phyloP scores from a whole-genome alignment of 2,888 invertebrate species.

The Stramonita haemastoma region DNA sequence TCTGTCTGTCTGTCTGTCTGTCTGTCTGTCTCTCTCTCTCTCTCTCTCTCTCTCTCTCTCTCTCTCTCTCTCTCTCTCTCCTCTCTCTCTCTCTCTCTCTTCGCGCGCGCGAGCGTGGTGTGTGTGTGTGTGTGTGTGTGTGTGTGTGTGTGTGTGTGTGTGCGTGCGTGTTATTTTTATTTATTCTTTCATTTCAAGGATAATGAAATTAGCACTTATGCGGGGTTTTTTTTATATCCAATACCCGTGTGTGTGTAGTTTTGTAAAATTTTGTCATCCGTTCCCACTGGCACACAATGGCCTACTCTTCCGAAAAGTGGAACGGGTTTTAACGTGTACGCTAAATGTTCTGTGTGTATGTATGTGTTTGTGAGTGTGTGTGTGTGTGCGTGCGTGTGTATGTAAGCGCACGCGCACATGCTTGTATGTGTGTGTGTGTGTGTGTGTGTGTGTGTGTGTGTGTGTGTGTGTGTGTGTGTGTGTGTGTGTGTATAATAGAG shows the following conservation, averaged over 20 bases:
- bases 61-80: background rate
- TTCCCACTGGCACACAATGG: no score
- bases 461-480: background rate
- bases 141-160: background rate
- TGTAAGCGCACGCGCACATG: background rate
- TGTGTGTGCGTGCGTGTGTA: background rate
- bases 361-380: no score
- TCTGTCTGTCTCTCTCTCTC: conserved; percentile 11
- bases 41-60: conserved; percentile 10
- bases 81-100: background rate
- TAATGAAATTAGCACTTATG: no score
- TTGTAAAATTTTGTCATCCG: no score
- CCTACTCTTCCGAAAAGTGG: no score
- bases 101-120: conserved; percentile 27
- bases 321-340: no score
- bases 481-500: background rate
- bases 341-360: no score
- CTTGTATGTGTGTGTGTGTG: conserved; percentile 20
- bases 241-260: no score
- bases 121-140: background rate
- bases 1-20: background rate
- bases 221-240: no score
- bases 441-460: background rate
- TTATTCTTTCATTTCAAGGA: no score
- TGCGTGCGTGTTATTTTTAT: background rate